Percentiles rank a stretch among this genome's conserved stretches.
Conservation (phyloP, 2,797 vertebrate genomes). For the Schizothorax lantsangensis region DNA sequence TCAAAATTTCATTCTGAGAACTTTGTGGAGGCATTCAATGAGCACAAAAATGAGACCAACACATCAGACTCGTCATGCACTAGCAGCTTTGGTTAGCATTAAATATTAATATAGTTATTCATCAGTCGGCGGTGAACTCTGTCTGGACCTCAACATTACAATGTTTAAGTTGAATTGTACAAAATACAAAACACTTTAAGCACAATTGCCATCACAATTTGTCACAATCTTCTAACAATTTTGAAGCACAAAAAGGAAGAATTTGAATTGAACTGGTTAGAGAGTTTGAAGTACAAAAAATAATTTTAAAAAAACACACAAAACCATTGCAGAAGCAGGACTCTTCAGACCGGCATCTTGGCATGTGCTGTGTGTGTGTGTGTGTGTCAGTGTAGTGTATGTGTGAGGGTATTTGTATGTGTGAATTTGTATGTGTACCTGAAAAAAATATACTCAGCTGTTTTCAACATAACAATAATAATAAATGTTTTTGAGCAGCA, state of each 20-base stretch:
- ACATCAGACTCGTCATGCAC: not conserved
- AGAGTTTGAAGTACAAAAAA: no score
- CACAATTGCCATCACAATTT: not conserved
- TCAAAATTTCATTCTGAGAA: not conserved
- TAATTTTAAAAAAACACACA: no score
- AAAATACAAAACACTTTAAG: not conserved
- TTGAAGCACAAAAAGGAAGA: not conserved
- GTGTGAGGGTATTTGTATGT: no score
- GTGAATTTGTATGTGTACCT: no score
- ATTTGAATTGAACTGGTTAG: no score
- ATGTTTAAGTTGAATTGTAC: not conserved
- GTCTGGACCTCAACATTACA: not conserved
- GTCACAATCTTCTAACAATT: not conserved
- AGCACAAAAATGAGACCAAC: not conserved
- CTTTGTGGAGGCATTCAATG: not conserved
- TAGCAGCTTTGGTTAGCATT: not conserved
- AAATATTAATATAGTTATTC: not conserved
- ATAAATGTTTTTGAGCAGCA: no score
- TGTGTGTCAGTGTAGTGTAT: no score
- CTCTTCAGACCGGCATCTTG: no score
- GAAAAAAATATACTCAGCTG: no score
- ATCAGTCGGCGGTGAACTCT: not conserved
- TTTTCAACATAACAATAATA: no score
- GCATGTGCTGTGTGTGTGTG: no score
- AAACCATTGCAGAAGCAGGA: no score